Percentiles rank a stretch among this genome's conserved stretches.
phyloP scores from a whole-genome alignment of 2,797 vertebrate species.

The Sitta carolinensis region DNA sequence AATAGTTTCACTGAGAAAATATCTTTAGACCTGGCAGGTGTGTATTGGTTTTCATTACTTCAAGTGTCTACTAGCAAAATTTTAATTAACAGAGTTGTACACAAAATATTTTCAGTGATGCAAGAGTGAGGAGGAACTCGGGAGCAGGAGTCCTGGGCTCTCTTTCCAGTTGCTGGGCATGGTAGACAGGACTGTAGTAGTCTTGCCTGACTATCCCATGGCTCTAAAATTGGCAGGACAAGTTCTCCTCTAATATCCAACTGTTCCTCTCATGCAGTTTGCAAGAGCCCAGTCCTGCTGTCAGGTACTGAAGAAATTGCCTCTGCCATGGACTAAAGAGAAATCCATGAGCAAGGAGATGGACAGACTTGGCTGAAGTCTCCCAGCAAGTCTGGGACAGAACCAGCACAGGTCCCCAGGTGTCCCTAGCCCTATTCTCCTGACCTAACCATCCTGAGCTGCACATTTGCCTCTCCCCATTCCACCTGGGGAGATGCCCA shows the following conservation, averaged over 20 bases:
- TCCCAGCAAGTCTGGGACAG: neutral
- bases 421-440: rapidly evolving
- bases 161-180: neutral
- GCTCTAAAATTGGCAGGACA: neutral
- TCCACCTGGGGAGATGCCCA: neutral
- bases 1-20: slow-evolving; percentile 53
- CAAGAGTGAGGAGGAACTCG: neutral
- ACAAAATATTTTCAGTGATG: slow-evolving; percentile 22
- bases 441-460: neutral
- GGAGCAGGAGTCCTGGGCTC: neutral
- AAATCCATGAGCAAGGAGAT: neutral
- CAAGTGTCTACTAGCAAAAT: slow-evolving; percentile 52
- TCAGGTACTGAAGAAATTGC: neutral
- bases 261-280: neutral
- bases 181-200: neutral
- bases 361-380: neutral
- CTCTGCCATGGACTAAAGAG: neutral
- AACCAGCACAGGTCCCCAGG: neutral
- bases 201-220: neutral
- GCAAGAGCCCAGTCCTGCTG: neutral
- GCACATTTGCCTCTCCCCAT: neutral
- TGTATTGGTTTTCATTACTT: slow-evolving; percentile 52
- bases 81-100: slow-evolving; percentile 37
- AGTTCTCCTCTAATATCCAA: neutral
- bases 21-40: slow-evolving; percentile 52